Percentiles rank a stretch among this genome's conserved stretches.
phyloP scores from a whole-genome alignment of 2,888 invertebrate genomes.

The Chrysodeixis includens region DNA sequence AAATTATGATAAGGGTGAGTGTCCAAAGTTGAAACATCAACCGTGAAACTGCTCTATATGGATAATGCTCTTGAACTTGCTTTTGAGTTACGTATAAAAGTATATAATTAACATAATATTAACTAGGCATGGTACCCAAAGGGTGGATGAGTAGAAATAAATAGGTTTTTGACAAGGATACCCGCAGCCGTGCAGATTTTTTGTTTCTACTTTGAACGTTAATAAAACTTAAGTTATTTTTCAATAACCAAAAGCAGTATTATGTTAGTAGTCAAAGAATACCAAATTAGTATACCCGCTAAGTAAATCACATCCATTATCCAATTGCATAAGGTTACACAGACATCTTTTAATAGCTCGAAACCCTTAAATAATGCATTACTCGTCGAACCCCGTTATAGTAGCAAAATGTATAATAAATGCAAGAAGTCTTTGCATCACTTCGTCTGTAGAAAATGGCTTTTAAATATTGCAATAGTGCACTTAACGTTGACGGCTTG shows the following conservation, averaged over 20 bases:
- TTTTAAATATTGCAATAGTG: conserved; percentile 32
- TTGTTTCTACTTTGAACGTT: not conserved
- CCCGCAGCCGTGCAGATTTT: conserved; percentile 22
- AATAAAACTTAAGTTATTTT: too few species aligned
- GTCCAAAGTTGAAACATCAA: conserved; percentile 8
- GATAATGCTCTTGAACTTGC: conserved; percentile 26
- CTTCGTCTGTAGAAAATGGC: not conserved
- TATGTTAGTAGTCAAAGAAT: too few species aligned
- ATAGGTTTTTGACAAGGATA: conserved; percentile 36
- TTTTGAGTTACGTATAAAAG: conserved; percentile 18
- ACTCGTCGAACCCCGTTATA: conserved; percentile 16
- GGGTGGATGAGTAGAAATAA: conserved; percentile 30
- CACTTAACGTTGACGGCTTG: conserved; percentile 21
- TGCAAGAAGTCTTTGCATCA: conserved; percentile 3
- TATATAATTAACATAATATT: conserved; percentile 38
- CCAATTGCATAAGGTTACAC: too few species aligned
- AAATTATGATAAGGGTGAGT: not conserved
- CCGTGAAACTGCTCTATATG: conserved; percentile 6
- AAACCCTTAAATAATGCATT: conserved; percentile 35
- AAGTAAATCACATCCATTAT: too few species aligned
- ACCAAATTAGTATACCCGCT: too few species aligned
- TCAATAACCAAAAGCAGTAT: too few species aligned
- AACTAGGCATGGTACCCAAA: conserved; percentile 27
- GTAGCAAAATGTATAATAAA: not conserved
- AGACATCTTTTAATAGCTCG: not conserved